Base-by-base conservation (phyloP, 2,113 vertebrate species). In the Catagonus wagneri region DNA sequence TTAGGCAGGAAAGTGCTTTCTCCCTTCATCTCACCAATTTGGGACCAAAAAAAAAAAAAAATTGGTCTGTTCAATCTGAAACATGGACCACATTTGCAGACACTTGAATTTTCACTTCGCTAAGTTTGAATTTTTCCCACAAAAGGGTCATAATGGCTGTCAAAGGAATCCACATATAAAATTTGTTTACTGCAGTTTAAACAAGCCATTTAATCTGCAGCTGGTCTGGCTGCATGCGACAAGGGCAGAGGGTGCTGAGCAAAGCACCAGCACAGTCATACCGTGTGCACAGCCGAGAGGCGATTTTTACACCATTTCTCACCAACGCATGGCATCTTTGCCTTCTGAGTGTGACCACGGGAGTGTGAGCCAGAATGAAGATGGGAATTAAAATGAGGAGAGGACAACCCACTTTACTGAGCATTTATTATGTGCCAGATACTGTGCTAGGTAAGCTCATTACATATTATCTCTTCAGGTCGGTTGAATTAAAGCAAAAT, bases 81-180 rank as follows among this genome's bases (percentile, higher is more conserved):
- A 89, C 84, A 29, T 11, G 63, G 83, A 96, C 89, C 22, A 58
- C 27, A 66, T 76, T 74, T 80, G 89, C 97, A 97, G 68, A 69
- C 84, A 56, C 89, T 81, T 75, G 68, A 96, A 80, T 83, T 96
- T 96, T 97, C 93, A 93, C 54, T 19, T 79, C 76, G 36, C 52
- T 80, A 92, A 92, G 54, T 14, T 65, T 97, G 50, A 81, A 44
- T 72, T 94, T 89, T 93, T 94, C 87, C 91, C 95, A 94, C 79
- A 83, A 81, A 94, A 89, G 32, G 69, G 56, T 91, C 91, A 74
- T 84, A 84, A 94, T 56, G 74, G 50, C 52, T 68, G 79, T 90
- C 85, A 96, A 52, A 32, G 79, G 85, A 97, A 94, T 96, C 65
- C 63, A 23, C 74, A 58, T 83, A 19, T 19, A 90, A 96, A 94